Evolutionary conservation across 2,113 vertebrate species (phyloP), one percentile per base, ranked within the genome.

Genomic region (Phyllopteryx taeniolatus): DNA sequence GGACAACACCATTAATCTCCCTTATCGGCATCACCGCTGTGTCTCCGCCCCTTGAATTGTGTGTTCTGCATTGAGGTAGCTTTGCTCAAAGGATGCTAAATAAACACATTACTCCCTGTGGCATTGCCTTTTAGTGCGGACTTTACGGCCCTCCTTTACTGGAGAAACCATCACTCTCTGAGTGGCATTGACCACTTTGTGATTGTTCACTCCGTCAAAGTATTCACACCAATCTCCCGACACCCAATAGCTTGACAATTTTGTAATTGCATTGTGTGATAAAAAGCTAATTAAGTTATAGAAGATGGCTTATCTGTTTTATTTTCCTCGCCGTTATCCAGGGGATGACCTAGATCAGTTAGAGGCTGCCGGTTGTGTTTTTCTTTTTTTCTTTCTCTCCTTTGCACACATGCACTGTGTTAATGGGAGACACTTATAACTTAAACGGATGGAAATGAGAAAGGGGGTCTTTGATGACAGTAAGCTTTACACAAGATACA

Each of bases 271-370:
- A 89, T 91, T 81, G 82, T 87, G 86, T 85, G 92, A 93, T 93
- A 92, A 94, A 92, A 93, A 93, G 91, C 90, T 93, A 93, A 94
- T 94, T 93, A 93, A 92, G 91, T 93, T 91, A 92, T 89, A 86
- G 87, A 87, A 89, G 91, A 90, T 90, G 79, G 77, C 83, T 91
- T 92, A 92, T 94, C 91, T 82, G 81, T 83, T 90, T 84, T 88
- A 88, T 90, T 87, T 89, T 85, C 82, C 81, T 80, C 67, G 9
- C 72, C 63, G 1, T 86, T 87, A 91, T 89, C 86, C 84, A 86
- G 74, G 72, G 85, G 84, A 82, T 83, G 86, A 85, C 87, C 89
- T 88, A 89, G 83, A 92, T 92, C 92, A 83, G 77, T 66, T 68
- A 74, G 76, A 86, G 71, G 86, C 80, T 71, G 79, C 74, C 74